Base-by-base conservation (phyloP, 2,888 invertebrate genomes). In the Brachyopa scutellaris region DNA sequence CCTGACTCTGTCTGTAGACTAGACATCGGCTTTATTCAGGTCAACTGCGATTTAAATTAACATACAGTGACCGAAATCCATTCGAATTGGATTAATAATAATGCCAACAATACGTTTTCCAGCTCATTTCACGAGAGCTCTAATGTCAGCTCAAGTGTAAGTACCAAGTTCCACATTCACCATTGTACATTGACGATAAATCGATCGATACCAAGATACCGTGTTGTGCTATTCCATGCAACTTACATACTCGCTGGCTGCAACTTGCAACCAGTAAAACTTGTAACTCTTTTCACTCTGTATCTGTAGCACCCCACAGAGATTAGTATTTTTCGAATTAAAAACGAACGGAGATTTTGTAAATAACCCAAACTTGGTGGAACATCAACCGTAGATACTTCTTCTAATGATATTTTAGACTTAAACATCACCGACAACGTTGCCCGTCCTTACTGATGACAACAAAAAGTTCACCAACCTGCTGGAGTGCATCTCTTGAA, bases 1-100 rank as follows among this genome's bases (percentile, higher is more conserved):
- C 51, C 26, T 53, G 62, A 47, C n/a, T 31, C 31, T 36, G 59
- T 38, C 17, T 6, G 29, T n/a, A n/a, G n/a, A n/a, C n/a, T 26
- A 42, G 38, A 73, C 53, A 79, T 73, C 66, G 59, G 53, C 61
- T 17, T 4, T 33, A 79, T 80, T 36, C 74, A 69, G 79, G 74
- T 80, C 79, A 79, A 53, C 26, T 55, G 74, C 73, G 45, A 55
- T 40, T 61, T 45, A 47, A 80, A 80, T 74, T 80, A 74, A 69
- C 79, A 80, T 80, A 80, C 67, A 42, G 23, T 67, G 55, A 62
- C 55, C 67, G 33, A 78, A 64, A 78, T 72, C 57, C 78, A 72
- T 64, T 78, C 40, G 72, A 74, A 69, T 74, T 74, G 79, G 74
- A 80, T 76, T 80, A 80, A 76, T 80, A 80, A 76, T 80, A 80